These are phyloP conservation scores for Lota lota DNA, from an alignment of 2,113 vertebrate genomes.

Conservation along the genomic window DNA sequence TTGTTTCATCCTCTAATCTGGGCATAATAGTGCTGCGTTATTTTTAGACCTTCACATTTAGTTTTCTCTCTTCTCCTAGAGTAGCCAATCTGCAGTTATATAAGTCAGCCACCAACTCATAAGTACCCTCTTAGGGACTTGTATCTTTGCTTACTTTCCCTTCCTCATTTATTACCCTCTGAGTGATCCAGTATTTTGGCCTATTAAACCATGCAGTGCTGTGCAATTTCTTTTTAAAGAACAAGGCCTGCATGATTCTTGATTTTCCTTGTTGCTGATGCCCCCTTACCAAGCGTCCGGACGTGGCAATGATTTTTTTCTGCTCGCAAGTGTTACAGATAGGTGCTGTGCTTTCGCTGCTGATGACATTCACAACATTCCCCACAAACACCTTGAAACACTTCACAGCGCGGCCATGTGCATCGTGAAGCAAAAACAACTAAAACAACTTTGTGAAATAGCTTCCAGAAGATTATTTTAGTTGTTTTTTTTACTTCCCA, in stretches of 20 bases:
- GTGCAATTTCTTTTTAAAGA: constrained; percentile 3
- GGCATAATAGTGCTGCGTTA: constrained; percentile 8
- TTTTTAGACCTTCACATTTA: neutral
- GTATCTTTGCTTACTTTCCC: constrained; percentile 19
- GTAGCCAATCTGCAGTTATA: neutral
- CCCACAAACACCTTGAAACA: too few relatives aligned
- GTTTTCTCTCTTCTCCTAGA: neutral
- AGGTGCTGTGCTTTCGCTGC: too few relatives aligned
- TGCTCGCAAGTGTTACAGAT: too few relatives aligned
- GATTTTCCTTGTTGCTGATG: too few relatives aligned
- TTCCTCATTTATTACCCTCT: constrained; percentile 9
- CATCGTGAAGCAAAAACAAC: too few relatives aligned
- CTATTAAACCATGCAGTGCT: constrained; percentile 9
- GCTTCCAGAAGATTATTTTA: too few relatives aligned
- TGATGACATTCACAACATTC: too few relatives aligned
- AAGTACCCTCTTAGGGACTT: constrained; percentile 16
- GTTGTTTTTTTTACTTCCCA: too few relatives aligned
- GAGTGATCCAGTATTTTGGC: constrained; percentile 5
- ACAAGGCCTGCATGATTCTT: neutral
- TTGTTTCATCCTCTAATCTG: constrained; percentile 12
- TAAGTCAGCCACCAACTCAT: constrained; percentile 20
- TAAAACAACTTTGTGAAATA: too few relatives aligned
- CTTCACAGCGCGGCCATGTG: too few relatives aligned
- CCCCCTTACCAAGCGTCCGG: too few relatives aligned
- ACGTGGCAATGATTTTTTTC: too few relatives aligned